These are phyloP conservation scores for Sebastiscus tertius DNA, from an alignment of 2,797 vertebrate genomes.

Conservation along the genomic window DNA sequence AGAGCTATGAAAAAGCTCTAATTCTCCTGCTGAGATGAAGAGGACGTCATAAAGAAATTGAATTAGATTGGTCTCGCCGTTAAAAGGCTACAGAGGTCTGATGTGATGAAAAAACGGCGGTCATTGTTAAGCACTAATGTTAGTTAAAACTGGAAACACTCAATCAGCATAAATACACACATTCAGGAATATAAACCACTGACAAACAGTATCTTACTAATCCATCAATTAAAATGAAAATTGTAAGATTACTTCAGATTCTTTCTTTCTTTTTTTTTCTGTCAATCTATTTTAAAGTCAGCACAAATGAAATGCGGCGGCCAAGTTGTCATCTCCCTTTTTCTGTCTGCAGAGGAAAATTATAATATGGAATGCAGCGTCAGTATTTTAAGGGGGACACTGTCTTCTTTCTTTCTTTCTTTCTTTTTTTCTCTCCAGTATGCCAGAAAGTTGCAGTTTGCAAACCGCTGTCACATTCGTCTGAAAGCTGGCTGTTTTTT, in stretches of 20 bases:
- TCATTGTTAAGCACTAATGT: neutral
- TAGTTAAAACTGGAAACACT: neutral
- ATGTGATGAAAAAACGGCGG: slow-evolving; percentile 5
- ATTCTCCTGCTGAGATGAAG: slow-evolving; percentile 66
- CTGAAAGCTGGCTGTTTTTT: neutral
- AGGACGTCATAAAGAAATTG: slow-evolving; percentile 60
- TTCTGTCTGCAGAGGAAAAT: slow-evolving; percentile 33
- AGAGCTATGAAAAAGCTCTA: slow-evolving; percentile 51
- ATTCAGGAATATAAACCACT: neutral
- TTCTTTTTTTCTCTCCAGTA: neutral
- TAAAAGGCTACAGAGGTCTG: slow-evolving; percentile 25
- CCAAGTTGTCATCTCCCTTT: slow-evolving; percentile 21
- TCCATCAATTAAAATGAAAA: neutral
- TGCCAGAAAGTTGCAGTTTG: slow-evolving; percentile 27
- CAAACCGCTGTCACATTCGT: slow-evolving; percentile 25
- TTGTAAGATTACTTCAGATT: neutral
- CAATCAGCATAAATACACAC: neutral
- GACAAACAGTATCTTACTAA: neutral
- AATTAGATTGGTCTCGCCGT: slow-evolving; percentile 33
- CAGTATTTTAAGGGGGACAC: slow-evolving; percentile 39
- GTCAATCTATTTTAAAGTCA: slow-evolving; percentile 22
- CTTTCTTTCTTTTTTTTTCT: neutral
- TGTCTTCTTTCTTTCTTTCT: neutral
- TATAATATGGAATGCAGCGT: slow-evolving; percentile 42
- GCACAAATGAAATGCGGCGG: slow-evolving; percentile 14